Conservation (phyloP, 2,797 vertebrate genomes). For the Bovichtus diacanthus region DNA sequence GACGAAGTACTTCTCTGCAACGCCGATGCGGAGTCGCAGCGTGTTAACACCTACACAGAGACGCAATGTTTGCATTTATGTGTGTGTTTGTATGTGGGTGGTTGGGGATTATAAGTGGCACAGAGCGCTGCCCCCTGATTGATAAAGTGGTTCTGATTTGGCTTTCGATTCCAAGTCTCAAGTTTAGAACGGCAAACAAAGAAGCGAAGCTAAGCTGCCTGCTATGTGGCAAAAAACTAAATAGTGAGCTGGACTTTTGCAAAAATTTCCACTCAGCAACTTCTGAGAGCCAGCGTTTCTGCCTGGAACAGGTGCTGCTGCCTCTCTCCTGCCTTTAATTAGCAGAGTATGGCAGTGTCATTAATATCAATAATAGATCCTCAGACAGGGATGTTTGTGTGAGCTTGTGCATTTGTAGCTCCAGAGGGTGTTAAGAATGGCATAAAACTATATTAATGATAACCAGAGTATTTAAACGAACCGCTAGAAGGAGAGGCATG, state of each 20-base stretch:
- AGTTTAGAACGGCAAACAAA: constrained; percentile 4
- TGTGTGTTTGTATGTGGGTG: background rate
- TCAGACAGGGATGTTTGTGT: constrained; percentile 33
- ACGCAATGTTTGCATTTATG: background rate
- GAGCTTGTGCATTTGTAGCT: constrained; percentile 26
- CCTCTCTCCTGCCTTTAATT: constrained; percentile 64
- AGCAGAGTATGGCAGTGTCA: constrained; percentile 47
- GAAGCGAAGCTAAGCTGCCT: background rate
- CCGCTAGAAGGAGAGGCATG: constrained; percentile 15
- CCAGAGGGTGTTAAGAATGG: background rate
- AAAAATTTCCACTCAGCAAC: constrained; percentile 26
- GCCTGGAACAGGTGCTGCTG: constrained; percentile 54
- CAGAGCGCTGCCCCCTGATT: constrained; percentile 10
- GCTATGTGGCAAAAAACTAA: background rate
- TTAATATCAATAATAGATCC: constrained; percentile 70
- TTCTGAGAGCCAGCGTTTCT: constrained; percentile 25
- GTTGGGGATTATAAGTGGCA: constrained; percentile 2
- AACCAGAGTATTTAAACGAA: constrained; percentile 19
- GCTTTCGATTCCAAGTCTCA: background rate
- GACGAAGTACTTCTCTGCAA: constrained; percentile 53
- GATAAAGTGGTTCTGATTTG: constrained; percentile 22
- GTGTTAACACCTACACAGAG: constrained; percentile 49
- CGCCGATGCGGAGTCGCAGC: constrained; percentile 24
- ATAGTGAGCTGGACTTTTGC: constrained; percentile 14
- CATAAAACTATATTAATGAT: constrained; percentile 16